Percentiles rank a stretch among this genome's conserved stretches.
Evolutionary conservation across 2,113 vertebrate species (phyloP).

Genomic region (Pavo muticus): DNA sequence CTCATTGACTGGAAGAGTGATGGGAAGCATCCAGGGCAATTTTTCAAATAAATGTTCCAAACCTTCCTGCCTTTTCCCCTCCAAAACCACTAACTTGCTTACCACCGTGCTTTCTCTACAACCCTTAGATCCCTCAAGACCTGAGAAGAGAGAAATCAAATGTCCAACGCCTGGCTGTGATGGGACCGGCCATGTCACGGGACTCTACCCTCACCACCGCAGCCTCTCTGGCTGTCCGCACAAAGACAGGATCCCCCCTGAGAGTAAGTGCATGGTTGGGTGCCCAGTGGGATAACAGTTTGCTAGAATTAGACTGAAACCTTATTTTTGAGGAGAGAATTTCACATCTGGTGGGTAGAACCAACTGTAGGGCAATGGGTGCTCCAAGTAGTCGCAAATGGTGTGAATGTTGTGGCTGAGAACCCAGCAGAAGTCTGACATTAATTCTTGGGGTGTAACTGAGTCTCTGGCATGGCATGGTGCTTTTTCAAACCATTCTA

Average conservation of each 20-base stretch:
- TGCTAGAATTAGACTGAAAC: background rate
- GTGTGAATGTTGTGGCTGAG: background rate
- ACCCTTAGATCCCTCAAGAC: constrained; percentile 87
- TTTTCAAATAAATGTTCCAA: background rate
- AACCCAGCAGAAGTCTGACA: background rate
- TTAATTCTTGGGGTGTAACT: background rate
- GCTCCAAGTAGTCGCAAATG: background rate
- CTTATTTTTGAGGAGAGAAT: background rate
- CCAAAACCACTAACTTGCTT: background rate
- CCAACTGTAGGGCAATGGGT: background rate
- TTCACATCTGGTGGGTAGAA: background rate
- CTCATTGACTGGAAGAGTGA: rapidly evolving
- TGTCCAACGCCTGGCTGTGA: constrained; percentile 98
- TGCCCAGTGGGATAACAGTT: background rate
- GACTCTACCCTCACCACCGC: constrained; percentile 96
- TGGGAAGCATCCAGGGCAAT: background rate
- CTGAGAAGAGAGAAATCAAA: constrained; percentile 97
- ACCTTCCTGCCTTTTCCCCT: background rate
- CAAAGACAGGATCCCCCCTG: constrained; percentile 98
- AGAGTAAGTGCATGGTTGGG: constrained; percentile 86
- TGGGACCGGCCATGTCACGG: constrained; percentile 95
- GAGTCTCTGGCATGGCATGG: background rate
- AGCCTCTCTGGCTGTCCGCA: constrained; percentile 98
- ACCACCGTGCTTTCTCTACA: background rate
- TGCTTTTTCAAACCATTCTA: background rate